A percentile compares a stretch with the other conserved stretches of the same genome.
phyloP scores from a whole-genome alignment of 2,888 invertebrate genomes.

The Byasa hedistus region DNA sequence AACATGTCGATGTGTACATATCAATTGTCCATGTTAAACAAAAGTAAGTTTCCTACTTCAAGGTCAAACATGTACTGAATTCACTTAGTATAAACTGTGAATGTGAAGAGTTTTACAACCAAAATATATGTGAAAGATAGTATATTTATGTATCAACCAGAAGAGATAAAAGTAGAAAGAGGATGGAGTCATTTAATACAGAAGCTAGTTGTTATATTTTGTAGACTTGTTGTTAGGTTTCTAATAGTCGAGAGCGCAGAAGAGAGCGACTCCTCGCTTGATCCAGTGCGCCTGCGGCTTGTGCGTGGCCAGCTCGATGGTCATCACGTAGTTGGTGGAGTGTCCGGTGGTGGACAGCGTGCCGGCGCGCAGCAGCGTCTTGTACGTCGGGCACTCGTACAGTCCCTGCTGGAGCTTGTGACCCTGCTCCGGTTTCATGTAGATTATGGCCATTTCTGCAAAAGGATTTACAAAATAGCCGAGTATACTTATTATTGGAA shows the following conservation, averaged over 20 bases:
- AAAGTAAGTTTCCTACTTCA: too few species aligned
- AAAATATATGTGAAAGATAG: too few species aligned
- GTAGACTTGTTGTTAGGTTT: neutral
- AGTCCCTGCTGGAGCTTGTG: constrained; percentile 71
- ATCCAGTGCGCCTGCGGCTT: constrained; percentile 86
- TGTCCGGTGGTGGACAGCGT: constrained; percentile 89
- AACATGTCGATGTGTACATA: too few species aligned
- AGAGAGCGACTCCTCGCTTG: constrained; percentile 86
- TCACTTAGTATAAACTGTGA: too few species aligned
- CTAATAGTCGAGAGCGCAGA: constrained; percentile 84
- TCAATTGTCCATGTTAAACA: too few species aligned
- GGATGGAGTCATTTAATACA: too few species aligned
- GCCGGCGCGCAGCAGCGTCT: constrained; percentile 87
- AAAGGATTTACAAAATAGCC: constrained; percentile 1
- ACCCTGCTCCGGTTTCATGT: constrained; percentile 84
- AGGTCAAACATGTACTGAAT: too few species aligned
- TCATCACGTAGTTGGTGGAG: constrained; percentile 91
- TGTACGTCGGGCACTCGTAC: constrained; percentile 88
- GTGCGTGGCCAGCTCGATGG: constrained; percentile 83
- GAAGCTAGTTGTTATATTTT: too few species aligned
- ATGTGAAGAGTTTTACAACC: too few species aligned
- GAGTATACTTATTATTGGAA: too few species aligned
- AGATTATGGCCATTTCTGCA: constrained; percentile 84
- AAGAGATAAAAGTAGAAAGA: too few species aligned
- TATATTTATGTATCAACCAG: too few species aligned